Percentiles rank a stretch among this genome's conserved stretches.
Evolutionary conservation across 2,888 invertebrate genomes (phyloP).

Genomic region (Serripes groenlandicus): DNA sequence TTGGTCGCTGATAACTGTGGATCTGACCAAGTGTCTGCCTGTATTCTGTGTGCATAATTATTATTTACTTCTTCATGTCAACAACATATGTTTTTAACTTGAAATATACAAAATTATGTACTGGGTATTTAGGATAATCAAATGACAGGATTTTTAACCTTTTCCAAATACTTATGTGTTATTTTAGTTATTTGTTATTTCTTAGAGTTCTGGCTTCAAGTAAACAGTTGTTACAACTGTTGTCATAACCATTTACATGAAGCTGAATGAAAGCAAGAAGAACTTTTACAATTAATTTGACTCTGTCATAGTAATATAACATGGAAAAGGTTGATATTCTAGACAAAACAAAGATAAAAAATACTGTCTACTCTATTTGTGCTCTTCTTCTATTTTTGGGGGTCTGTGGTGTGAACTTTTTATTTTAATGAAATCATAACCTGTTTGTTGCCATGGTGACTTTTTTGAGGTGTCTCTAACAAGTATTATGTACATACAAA

Average conservation of each 20-base stretch:
- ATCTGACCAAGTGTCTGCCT: constrained; percentile 21
- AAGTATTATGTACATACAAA: constrained; percentile 53
- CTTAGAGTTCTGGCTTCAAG: no score
- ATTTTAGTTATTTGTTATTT: no score
- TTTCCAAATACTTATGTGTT: no score
- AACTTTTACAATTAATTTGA: no score
- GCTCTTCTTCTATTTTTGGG: not conserved
- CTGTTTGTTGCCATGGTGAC: constrained; percentile 18
- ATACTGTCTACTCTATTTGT: not conserved
- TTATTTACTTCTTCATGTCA: no score
- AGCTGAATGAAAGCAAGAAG: no score
- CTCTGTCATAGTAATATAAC: not conserved
- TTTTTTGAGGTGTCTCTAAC: constrained; percentile 48
- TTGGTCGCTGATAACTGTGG: constrained; percentile 26
- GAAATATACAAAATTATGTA: no score
- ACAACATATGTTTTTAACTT: not conserved
- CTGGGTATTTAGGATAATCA: no score
- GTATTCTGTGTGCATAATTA: constrained; percentile 38
- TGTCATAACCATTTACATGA: no score
- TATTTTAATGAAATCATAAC: constrained; percentile 4
- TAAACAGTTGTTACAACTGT: no score
- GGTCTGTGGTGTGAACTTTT: constrained; percentile 13
- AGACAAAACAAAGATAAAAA: no score
- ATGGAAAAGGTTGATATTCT: not conserved
- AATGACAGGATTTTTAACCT: no score